Conservation (phyloP, 2,797 vertebrate species). For the Schizothorax lantsangensis region DNA sequence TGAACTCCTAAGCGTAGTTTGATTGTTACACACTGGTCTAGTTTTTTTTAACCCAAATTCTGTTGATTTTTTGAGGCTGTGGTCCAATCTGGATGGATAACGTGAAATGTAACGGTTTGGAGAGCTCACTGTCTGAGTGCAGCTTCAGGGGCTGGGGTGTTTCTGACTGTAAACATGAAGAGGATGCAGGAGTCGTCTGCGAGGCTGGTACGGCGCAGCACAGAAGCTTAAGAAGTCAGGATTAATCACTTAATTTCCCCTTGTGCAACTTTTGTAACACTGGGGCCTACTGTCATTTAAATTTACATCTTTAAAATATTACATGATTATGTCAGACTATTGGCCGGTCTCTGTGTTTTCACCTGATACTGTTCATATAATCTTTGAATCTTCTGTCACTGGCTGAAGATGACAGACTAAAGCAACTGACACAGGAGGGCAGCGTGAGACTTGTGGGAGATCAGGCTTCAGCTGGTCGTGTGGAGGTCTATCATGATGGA, state of each 20-base stretch:
- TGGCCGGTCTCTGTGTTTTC: no score
- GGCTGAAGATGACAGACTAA: neutral
- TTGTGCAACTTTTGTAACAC: no score
- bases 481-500: conserved; percentile 75
- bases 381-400: neutral
- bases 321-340: no score
- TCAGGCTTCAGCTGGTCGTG: conserved; percentile 67
- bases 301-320: no score
- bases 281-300: no score
- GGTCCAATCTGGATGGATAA: conserved; percentile 80
- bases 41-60: neutral
- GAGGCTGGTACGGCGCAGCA: conserved; percentile 57
- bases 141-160: conserved; percentile 71
- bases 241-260: no score
- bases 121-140: conserved; percentile 71
- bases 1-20: neutral
- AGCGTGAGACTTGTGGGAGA: conserved; percentile 64
- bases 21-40: no score
- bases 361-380: neutral
- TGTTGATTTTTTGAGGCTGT: conserved; percentile 44
- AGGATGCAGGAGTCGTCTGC: conserved; percentile 78
- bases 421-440: conserved; percentile 61
- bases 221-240: no score
- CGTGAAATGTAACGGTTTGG: conserved; percentile 72
- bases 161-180: conserved; percentile 77